Conservation (phyloP, 2,888 invertebrate genomes). For the Dasysyrphus albostriatus region DNA sequence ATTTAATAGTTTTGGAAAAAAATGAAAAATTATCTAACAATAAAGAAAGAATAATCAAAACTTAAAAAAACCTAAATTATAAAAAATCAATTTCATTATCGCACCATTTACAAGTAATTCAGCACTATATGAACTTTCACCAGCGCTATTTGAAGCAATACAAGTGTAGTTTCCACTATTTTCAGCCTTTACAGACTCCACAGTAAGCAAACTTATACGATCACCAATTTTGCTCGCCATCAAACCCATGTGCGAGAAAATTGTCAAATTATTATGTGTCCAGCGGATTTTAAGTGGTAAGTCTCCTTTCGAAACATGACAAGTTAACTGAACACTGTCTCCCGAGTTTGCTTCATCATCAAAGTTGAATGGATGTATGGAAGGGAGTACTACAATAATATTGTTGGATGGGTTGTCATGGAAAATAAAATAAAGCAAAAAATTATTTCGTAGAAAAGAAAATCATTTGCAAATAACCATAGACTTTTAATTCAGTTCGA, state of each 20-base stretch:
- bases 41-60: constrained; percentile 33
- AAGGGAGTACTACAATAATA: constrained; percentile 87
- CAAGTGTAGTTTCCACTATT: constrained; percentile 90
- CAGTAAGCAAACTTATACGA: constrained; percentile 88
- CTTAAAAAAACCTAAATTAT: constrained; percentile 48
- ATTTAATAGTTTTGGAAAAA: constrained; percentile 26
- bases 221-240: constrained; percentile 88
- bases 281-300: constrained; percentile 88
- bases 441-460: constrained; percentile 40
- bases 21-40: constrained; percentile 15
- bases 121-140: constrained; percentile 86
- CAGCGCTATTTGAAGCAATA: constrained; percentile 87
- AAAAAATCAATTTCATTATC: constrained; percentile 54
- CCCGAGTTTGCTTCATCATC: constrained; percentile 87
- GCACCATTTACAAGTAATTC: constrained; percentile 88
- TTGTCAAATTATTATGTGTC: constrained; percentile 84
- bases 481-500: constrained; percentile 83
- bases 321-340: constrained; percentile 86
- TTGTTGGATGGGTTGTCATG: constrained; percentile 68
- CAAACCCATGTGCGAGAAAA: constrained; percentile 85
- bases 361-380: constrained; percentile 85
- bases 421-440: constrained; percentile 37
- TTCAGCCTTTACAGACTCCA: constrained; percentile 88
- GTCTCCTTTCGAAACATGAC: constrained; percentile 87
- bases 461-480: constrained; percentile 79